Base-by-base conservation (phyloP, 2,888 invertebrate species). In the Tenthredo distinguenda region DNA sequence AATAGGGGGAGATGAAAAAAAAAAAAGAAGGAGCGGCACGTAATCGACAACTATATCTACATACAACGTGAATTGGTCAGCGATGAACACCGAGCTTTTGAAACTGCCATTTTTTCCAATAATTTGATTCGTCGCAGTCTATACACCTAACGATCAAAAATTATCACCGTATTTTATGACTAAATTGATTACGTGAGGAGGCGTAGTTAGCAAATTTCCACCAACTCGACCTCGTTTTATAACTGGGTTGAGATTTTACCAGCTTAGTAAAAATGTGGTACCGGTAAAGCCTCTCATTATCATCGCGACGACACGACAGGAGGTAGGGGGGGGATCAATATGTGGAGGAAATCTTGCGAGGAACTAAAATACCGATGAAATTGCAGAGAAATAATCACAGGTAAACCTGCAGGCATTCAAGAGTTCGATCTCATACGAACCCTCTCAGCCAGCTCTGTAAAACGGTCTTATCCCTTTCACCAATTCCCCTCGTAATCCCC, bases 221-320 rank as follows among this genome's bases (percentile, higher is more conserved):
- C 18, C 31, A 50, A 7, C 31, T 50, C 55, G 77, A 77, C 77
- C 77, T 77, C 50, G 15, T 77, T 77, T 77, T 55, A 55, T 34
- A 77, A 77, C 77, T 37, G 34, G 77, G 77, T 77, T 77, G 18
- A 55, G 77, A 77, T 50, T 77, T 50, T 55, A 55, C 37, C 55
- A 77, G 47, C 77, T 77, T 55, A 9, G 34, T n/a, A 55, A 34
- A 50, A 47, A 9, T 21, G 72, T 77, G 76, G 43, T 31, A 50
- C 50, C 76, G 4, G 31, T 10, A 21, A 18, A 55, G 50, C 55
- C 55, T 9, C 37, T 40, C n/a, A 18, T 77, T 77, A 77, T 77
- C 55, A 37, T 18, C 31, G 7, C 9, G 47, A 18, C 55, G 77
- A 55, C 77, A 18, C 37, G 77, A 55, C 77, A 77, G 18, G 55